Evolutionary conservation across 2,888 invertebrate genomes (phyloP), one percentile per base, ranked within the genome.

Genomic region (Meganola albula): DNA sequence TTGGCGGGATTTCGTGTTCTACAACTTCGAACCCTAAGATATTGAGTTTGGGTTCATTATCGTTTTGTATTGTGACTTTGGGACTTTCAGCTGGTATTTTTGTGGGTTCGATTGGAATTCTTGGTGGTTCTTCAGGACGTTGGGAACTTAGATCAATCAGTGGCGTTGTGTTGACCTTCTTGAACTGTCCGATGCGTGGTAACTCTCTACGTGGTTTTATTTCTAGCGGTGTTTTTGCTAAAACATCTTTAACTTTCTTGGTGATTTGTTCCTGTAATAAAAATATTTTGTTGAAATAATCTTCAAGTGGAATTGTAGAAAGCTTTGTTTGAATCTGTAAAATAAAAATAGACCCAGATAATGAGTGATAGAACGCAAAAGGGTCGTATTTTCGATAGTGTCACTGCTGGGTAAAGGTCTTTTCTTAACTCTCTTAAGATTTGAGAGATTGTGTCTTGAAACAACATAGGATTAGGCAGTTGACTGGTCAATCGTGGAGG

Each of bases 211-310:
- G 63, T 1, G 83, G 82, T 43, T 69, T 69, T 18, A 85, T 78
- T 41, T 90, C 88, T 1, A 95, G 76, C 0, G 97, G 97, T 0
- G 93, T 93, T 46, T 91, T 89, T 12, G 89, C 88, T 23, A 95
- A 74, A 1, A 94, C 92, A 27, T 88, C 88, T 40, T 90, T 83
- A 7, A 96, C 92, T 75, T 93, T 92, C 31, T 89, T 87, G 13
- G 88, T 87, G 27, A 97, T 91, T 69, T 91, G 92, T 33, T 91
- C 90, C 89, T 93, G 84, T 44, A 13, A 34, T 30, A n/a, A 21
- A 25, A 18, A 10, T 10, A 21, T 20, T 8, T 54, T 37, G 31
- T 16, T 16, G 6, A 16, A 16, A 16, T 4, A 16, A 16, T n/a
- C n/a, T n/a, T n/a, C n/a, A n/a, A n/a, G n/a, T n/a, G n/a, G n/a